A percentile compares a stretch with the other conserved stretches of the same genome.
These are phyloP conservation scores for Hylia prasina DNA, from an alignment of 2,113 vertebrate genomes.

Conservation along the genomic window DNA sequence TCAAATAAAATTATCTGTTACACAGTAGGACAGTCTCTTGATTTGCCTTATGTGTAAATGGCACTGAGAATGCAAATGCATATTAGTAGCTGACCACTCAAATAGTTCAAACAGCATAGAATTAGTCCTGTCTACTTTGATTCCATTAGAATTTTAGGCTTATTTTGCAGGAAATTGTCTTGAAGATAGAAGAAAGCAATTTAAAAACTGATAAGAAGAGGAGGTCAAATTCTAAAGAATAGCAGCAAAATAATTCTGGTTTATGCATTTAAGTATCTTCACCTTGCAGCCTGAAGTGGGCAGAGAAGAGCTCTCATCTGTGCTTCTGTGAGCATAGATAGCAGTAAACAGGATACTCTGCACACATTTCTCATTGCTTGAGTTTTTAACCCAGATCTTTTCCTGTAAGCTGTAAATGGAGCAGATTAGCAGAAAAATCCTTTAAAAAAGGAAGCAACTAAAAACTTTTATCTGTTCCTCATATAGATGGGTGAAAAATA, in stretches of 20 bases:
- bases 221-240: background rate
- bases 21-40: background rate
- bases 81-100: background rate
- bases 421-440: background rate
- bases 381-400: background rate
- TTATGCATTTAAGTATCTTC: background rate
- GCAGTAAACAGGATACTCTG: background rate
- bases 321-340: background rate
- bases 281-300: constrained; percentile 44
- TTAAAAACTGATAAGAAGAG: background rate
- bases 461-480: background rate
- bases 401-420: background rate
- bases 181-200: background rate
- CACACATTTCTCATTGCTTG: background rate
- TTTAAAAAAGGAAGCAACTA: background rate
- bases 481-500: background rate
- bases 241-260: background rate
- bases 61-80: background rate
- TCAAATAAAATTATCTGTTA: background rate
- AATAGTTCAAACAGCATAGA: background rate
- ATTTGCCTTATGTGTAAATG: background rate
- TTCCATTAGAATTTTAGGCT: background rate
- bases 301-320: constrained; percentile 32
- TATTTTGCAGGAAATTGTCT: background rate
- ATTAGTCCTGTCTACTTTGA: background rate